Base-by-base conservation (phyloP, 37 sponge, comb jelly and placozoan species). In the Beroe forskalii region DNA sequence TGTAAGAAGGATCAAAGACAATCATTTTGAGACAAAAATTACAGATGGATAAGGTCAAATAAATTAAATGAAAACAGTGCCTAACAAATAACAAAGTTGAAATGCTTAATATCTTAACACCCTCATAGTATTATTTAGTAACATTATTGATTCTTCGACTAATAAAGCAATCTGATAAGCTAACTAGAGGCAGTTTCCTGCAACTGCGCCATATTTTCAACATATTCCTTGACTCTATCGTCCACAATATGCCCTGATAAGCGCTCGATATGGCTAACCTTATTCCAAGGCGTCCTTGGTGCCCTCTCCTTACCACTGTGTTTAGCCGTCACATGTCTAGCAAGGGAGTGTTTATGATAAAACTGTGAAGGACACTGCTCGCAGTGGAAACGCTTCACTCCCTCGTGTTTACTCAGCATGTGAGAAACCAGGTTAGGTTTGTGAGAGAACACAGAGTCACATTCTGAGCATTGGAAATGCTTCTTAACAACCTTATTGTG, bases 241-340 rank as follows among this genome's bases (percentile, higher is more conserved):
- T 80, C 86, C 28, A 44, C 86, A 80, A 80, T 38, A 80, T 80
- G 86, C 35, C 86, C 86, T 44, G 86, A 44, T 6, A 80, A 0
- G 42, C 27, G 24, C 27, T 80, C 86, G 4, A 80, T 9, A 44
- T 33, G 31, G 20, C 38, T 43, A 4, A n/a, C 42, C 40, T 80
- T 80, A 27, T 80, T 80, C 86, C 86, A 80, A 12, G 86, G 48
- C 40, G 40, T 80, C 40, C 48, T 41, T 1, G 72, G 72, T 1
- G 19, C 4, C 31, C 19, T 43, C 43, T 42, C 20, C 17, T 41
- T 41, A 2, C 30, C 30, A 9, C 86, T 43, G 55, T 80, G 86
- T 25, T 22, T 1, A 6, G 86, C 30, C 1, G 1, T 37, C 28
- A 23, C 27, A 48, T 80, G 86, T 43, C 86, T 35, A 25, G 28